Evolutionary conservation across 1,140 invertebrate genomes (phyloP).

Genomic region (Phenacoccus solenopsis): DNA sequence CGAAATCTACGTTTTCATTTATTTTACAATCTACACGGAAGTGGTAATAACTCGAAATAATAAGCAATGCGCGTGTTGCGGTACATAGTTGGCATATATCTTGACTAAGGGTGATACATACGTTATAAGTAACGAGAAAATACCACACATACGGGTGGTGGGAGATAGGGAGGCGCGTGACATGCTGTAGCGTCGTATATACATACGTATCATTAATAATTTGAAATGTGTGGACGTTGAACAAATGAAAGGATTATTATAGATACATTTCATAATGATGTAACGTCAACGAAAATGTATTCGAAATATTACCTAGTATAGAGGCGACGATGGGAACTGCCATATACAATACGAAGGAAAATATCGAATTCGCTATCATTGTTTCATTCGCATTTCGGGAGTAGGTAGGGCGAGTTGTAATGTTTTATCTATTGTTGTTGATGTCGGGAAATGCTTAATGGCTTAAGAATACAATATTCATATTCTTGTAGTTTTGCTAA

Average conservation of each 20-base stretch:
- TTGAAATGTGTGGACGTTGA: background rate
- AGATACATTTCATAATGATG: slow-evolving; percentile 3
- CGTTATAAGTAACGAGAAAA: background rate
- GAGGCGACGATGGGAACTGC: too few relatives aligned
- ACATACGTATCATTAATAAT: background rate
- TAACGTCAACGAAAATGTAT: background rate
- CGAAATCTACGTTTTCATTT: too few relatives aligned
- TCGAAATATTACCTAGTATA: background rate
- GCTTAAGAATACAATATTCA: background rate
- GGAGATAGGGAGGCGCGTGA: too few relatives aligned
- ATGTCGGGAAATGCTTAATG: background rate
- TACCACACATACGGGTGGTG: background rate
- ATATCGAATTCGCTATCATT: background rate
- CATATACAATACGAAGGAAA: background rate
- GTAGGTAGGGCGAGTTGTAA: background rate
- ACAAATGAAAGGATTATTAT: slow-evolving; percentile 3
- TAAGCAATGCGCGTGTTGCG: background rate
- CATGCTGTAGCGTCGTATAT: too few relatives aligned
- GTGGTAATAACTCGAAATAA: background rate
- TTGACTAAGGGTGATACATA: background rate
- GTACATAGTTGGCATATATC: background rate
- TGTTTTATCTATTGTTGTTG: background rate
- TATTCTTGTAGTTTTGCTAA: background rate
- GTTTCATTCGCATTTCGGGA: background rate
- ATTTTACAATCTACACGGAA: too few relatives aligned